Percentiles rank a stretch among this genome's conserved stretches.
Conservation (phyloP, 2,888 invertebrate genomes). For the Conchocele bisecta region DNA sequence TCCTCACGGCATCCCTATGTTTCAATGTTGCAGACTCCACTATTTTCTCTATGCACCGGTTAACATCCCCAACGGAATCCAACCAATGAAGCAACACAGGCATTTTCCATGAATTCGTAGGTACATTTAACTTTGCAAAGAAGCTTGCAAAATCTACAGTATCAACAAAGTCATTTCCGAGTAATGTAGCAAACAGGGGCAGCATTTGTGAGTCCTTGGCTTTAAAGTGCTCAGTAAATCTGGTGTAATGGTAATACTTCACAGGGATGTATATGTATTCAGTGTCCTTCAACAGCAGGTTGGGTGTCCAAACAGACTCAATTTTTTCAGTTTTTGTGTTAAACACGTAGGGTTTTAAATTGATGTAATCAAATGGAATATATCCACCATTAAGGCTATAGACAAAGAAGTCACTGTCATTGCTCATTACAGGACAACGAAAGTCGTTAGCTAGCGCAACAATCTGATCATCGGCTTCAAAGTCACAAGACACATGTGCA, state of each 20-base stretch:
- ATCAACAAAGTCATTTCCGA: constrained; percentile 95
- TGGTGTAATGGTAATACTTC: constrained; percentile 88
- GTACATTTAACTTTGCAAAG: constrained; percentile 85
- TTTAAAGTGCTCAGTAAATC: constrained; percentile 87
- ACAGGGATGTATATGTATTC: constrained; percentile 67
- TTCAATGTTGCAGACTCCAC: constrained; percentile 86
- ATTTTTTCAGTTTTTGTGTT: constrained; percentile 33
- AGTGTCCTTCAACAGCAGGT: constrained; percentile 8
- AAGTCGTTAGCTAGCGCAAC: constrained; percentile 91
- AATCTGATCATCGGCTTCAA: constrained; percentile 95
- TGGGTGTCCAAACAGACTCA: constrained; percentile 16
- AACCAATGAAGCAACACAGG: constrained; percentile 90
- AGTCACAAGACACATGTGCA: constrained; percentile 89
- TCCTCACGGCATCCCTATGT: constrained; percentile 83
- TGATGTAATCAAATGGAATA: constrained; percentile 87
- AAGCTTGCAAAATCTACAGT: constrained; percentile 87
- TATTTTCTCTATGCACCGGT: no score
- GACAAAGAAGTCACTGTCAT: constrained; percentile 97
- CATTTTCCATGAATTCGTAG: constrained; percentile 84
- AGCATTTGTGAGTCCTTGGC: constrained; percentile 88
- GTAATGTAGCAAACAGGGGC: constrained; percentile 90
- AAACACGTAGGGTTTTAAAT: constrained; percentile 62
- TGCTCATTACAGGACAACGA: constrained; percentile 93
- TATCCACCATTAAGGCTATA: constrained; percentile 89
- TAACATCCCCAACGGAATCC: no score